These are phyloP conservation scores for Tridacna gigas DNA, from an alignment of 2,888 invertebrate species.

Conservation along the genomic window DNA sequence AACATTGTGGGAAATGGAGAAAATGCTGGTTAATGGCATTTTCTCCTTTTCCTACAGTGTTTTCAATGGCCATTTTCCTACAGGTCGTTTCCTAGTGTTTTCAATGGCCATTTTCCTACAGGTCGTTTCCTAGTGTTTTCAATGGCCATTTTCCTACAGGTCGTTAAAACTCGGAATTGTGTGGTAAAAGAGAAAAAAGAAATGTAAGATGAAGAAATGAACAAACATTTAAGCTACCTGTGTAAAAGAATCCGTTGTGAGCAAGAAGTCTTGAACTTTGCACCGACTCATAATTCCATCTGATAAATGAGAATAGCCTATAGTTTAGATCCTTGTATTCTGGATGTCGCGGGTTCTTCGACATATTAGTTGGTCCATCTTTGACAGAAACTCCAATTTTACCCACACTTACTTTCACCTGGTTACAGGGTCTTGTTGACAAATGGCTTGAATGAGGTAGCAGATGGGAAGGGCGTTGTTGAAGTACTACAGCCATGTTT, in stretches of 20 bases:
- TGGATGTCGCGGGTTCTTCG: background rate
- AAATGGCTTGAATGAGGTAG: background rate
- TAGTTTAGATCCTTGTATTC: background rate
- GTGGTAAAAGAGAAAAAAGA: too few relatives aligned
- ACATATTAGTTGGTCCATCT: background rate
- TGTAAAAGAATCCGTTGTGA: slow-evolving; percentile 12
- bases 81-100: too few relatives aligned
- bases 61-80: too few relatives aligned
- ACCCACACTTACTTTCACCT: background rate
- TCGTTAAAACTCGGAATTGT: too few relatives aligned
- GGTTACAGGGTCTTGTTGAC: background rate
- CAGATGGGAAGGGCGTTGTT: background rate
- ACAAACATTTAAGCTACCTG: background rate
- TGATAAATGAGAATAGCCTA: background rate
- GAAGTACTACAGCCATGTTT: background rate
- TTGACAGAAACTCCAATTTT: background rate
- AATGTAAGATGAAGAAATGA: background rate
- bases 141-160: too few relatives aligned
- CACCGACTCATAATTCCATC: background rate
- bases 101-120: too few relatives aligned
- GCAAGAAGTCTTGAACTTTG: background rate
- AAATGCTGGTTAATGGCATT: too few relatives aligned
- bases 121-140: too few relatives aligned
- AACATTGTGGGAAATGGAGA: too few relatives aligned
- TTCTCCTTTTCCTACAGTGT: too few relatives aligned